These are phyloP conservation scores for Orbicella faveolata DNA, from an alignment of 64 coral and sea anemone species.

Conservation along the genomic window DNA sequence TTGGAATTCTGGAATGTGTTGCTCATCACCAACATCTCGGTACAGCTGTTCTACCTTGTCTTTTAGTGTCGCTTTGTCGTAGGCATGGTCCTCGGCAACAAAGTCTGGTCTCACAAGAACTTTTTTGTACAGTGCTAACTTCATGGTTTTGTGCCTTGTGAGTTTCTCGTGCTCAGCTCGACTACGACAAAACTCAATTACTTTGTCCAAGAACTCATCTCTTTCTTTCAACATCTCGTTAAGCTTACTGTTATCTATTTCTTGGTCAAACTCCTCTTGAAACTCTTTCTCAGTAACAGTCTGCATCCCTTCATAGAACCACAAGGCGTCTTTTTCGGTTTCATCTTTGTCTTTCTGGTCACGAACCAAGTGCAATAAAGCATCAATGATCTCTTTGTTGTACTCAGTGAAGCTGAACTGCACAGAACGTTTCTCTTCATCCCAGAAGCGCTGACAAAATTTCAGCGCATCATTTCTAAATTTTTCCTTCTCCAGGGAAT, in stretches of 20 bases:
- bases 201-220: not conserved
- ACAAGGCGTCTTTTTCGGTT: not conserved
- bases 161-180: not conserved
- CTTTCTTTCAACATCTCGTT: no score
- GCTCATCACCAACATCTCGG: no score
- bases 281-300: not conserved
- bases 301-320: constrained; percentile 11
- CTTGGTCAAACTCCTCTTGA: no score
- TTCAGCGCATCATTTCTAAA: not conserved
- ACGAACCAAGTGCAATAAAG: not conserved
- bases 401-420: not conserved
- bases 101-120: not conserved
- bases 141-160: not conserved
- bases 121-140: not conserved
- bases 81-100: no score
- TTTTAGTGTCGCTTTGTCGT: no score
- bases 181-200: not conserved
- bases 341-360: not conserved
- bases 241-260: no score
- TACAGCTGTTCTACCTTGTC: no score
- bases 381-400: not conserved
- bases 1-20: no score
- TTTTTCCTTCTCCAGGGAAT: no score
- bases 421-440: not conserved
- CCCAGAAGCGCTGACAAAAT: not conserved